phyloP scores from a whole-genome alignment of 2,888 invertebrate species.

The Iselma pallidipennis region DNA sequence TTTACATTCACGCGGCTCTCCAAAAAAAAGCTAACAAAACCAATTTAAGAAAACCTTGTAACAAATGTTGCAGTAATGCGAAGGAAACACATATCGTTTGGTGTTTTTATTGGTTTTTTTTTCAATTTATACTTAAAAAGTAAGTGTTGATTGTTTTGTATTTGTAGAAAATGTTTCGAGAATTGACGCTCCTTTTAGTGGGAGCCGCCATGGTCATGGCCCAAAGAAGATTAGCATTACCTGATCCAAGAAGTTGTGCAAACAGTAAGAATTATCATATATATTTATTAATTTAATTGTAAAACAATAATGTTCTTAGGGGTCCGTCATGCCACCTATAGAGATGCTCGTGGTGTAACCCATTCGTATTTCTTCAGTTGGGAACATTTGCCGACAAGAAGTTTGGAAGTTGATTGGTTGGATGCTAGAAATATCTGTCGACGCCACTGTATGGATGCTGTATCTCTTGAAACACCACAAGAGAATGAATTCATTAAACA shows the following conservation, averaged over 20 bases:
- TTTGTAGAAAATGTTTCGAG: conserved; percentile 47
- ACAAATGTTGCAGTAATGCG: conserved; percentile 4
- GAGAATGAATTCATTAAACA: conserved; percentile 91
- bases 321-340: conserved; percentile 85
- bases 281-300: no score
- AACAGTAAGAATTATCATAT: conserved; percentile 84
- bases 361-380: conserved; percentile 95
- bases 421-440: conserved; percentile 91
- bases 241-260: conserved; percentile 86
- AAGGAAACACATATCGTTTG: background rate
- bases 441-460: conserved; percentile 92
- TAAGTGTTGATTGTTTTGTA: background rate
- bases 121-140: no score
- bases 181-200: conserved; percentile 66
- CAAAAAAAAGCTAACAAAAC: no score
- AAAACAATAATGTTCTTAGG: conserved; percentile 59
- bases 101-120: no score
- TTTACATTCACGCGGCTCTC: no score
- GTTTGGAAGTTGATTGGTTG: conserved; percentile 86
- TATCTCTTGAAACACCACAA: conserved; percentile 87
- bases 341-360: conserved; percentile 83
- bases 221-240: conserved; percentile 82
- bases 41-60: background rate
- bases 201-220: conserved; percentile 71
- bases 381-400: conserved; percentile 79